phyloP scores from a whole-genome alignment of 2,113 vertebrate genomes.

The Anolis carolinensis region DNA sequence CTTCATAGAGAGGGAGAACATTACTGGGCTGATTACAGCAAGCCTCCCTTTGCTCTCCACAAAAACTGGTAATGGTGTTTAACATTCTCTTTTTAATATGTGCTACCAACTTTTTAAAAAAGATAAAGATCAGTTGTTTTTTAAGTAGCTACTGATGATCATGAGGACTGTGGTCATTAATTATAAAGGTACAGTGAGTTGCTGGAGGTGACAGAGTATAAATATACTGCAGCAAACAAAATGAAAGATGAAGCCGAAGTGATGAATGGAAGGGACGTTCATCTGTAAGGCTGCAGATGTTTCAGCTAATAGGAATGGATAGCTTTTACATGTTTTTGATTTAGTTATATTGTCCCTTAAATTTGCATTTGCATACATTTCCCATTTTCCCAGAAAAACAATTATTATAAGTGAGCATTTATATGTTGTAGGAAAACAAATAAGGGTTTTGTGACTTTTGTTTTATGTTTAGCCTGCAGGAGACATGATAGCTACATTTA shows the following conservation, averaged over 20 bases:
- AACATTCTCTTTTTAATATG: too few relatives aligned
- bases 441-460: too few relatives aligned
- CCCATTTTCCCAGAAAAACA: background rate
- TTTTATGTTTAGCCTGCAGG: too few relatives aligned
- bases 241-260: background rate
- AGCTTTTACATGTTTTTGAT: too few relatives aligned
- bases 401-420: background rate
- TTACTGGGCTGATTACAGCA: background rate
- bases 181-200: background rate
- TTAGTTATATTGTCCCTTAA: background rate
- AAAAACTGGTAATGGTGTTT: background rate
- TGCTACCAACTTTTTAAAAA: too few relatives aligned
- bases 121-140: background rate
- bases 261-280: background rate
- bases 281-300: background rate
- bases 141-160: background rate
- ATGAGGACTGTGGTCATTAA: background rate
- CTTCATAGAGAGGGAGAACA: background rate
- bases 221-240: background rate
- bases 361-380: background rate
- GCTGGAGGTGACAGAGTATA: background rate
- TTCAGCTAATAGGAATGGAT: background rate
- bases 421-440: background rate
- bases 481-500: too few relatives aligned
- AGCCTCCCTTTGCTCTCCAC: background rate